These are phyloP conservation scores for Sesia apiformis DNA, from an alignment of 2,888 invertebrate species.

Conservation along the genomic window DNA sequence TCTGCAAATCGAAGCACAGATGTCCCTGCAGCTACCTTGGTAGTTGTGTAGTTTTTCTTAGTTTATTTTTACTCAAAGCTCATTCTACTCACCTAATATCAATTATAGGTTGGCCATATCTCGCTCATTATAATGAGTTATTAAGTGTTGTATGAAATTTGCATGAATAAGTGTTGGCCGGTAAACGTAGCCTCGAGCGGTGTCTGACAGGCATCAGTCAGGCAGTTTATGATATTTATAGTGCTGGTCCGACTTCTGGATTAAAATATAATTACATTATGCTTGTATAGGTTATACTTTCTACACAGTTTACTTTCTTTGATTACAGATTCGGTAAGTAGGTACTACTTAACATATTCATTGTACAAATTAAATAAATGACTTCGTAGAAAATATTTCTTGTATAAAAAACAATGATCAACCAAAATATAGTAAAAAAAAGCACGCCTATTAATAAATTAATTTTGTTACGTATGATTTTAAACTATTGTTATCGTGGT, in stretches of 20 bases:
- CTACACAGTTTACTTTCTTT: too few relatives aligned
- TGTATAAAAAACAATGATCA: too few relatives aligned
- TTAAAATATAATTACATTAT: not conserved
- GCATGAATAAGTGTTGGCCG: slow-evolving; percentile 11
- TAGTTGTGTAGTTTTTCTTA: not conserved
- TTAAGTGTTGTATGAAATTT: slow-evolving; percentile 25
- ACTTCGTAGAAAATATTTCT: too few relatives aligned
- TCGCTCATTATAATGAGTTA: slow-evolving; percentile 19
- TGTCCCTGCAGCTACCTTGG: not conserved
- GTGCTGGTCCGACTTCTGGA: not conserved
- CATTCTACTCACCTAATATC: not conserved
- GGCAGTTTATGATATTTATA: not conserved
- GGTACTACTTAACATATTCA: too few relatives aligned
- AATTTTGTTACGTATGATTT: too few relatives aligned
- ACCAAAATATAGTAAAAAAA: too few relatives aligned
- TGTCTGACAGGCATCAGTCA: slow-evolving; percentile 7
- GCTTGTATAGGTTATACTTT: not conserved
- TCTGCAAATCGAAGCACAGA: too few relatives aligned
- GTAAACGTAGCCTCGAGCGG: not conserved
- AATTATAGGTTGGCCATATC: not conserved
- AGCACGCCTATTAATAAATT: too few relatives aligned
- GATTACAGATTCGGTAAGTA: too few relatives aligned
- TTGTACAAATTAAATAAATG: too few relatives aligned
- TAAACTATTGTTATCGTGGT: too few relatives aligned
- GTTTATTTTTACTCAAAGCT: not conserved